Base-by-base conservation (phyloP, 2,888 invertebrate species). In the Acleris holmiana region DNA sequence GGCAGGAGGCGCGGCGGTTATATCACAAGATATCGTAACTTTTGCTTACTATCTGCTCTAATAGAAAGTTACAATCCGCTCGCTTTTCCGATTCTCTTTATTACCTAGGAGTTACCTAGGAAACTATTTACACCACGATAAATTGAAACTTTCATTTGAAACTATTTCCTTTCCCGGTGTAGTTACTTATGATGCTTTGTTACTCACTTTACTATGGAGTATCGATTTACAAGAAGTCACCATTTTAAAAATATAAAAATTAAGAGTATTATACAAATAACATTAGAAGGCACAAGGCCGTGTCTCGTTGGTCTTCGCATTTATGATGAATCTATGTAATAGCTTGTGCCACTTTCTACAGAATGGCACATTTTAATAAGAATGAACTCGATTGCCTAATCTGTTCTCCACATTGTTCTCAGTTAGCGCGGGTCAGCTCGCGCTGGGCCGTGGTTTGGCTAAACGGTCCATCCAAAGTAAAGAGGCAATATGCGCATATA, bases 21-120 rank as follows among this genome's bases (percentile, higher is more conserved):
- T 89, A 88, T 89, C 89, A 89, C 83, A 76, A 84, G 83, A 80
- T 84, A 88, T 88, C 86, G 87, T 85, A 86, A 86, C 86, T 89
- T 84, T 84, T 84, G 85, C 86, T 85, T 79, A 77, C 80, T 68
- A 65, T 68, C 69, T 80, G 82, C 76, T 83, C 80, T 82, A 82
- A 80, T 89, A 90, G 90, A 89, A 90, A 90, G 90, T 88, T 79
- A 77, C 81, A 74, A 80, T 79, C 82, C 85, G 81, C 82, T 82
- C 81, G 83, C 83, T 84, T 86, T 85, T 86, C 85, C 83, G 83
- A 80, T 82, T 76, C 82, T 84, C 83, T 87, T 86, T 84, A 84
- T 84, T 82, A 77, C 76, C 73, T 73, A 73, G 75, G 77, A 76
- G 35, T 83, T 82, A 77, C 76, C 73, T 73, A 73, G 75, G 76